Base-by-base conservation (phyloP, 2,797 vertebrate species). In the Hafferia zeledoni region DNA sequence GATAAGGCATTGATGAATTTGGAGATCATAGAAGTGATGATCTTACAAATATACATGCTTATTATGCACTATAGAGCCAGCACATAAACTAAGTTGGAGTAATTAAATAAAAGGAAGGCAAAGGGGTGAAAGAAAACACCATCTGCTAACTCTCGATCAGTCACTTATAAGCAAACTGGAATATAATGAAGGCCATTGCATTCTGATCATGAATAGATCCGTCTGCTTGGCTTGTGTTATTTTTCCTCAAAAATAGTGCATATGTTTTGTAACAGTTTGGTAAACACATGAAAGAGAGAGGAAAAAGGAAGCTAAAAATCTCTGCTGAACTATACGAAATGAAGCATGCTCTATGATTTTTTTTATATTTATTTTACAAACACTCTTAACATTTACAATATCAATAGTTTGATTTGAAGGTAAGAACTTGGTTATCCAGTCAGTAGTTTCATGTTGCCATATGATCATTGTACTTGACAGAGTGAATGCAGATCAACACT, bases 61-160 rank as follows among this genome's bases (percentile, higher is more conserved):
- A 86, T 93, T 86, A 96, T 89, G 72, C 57, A 46, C 89, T 93
- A 94, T 77, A 79, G 91, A 94, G 78, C 64, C 96, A 92, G 95
- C 86, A 93, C 84, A 95, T 95, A 97, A 97, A 96, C 87, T 87
- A 95, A 95, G 94, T 96, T 87, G 91, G 94, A 98, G 97, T 97
- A 97, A 98, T 98, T 96, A 97, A 97, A 97, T 97, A 97, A 96
- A 87, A 91, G 50, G 59, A 94, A 97, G 90, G 96, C 86, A 1
- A 97, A 86, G 63, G 89, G 96, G 97, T 96, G 96, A 98, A 94
- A 97, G 96, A 97, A 98, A 98, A 97, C 97, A 97, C 97, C 98
- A 98, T 98, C 98, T 98, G 98, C 96, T 97, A 94, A 95, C 97
- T 96, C 97, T 98, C 89, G 8, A 90, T 95, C 96, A 97, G 93